Percentiles rank a stretch among this genome's conserved stretches.
phyloP scores from a whole-genome alignment of 2,113 vertebrate species.

The Psephotus haematonotus region DNA sequence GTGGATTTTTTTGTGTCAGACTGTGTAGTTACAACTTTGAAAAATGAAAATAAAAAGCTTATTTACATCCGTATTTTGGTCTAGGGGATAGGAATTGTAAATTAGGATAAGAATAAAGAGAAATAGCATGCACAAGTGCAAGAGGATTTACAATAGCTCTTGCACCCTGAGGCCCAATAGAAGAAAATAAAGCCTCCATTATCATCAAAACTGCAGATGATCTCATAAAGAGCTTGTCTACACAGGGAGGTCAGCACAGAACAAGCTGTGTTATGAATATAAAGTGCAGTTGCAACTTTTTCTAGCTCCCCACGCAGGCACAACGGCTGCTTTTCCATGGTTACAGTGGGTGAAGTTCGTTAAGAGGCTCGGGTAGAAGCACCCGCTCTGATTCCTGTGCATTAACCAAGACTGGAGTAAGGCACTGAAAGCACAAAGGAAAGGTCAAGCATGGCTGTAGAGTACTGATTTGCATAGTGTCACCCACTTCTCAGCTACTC shows the following conservation, averaged over 20 bases:
- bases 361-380: fast-evolving
- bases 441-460: background rate
- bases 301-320: fast-evolving
- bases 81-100: slow-evolving; percentile 43
- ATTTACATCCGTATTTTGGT: slow-evolving; percentile 59
- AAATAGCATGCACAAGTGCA: background rate
- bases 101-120: slow-evolving; percentile 21
- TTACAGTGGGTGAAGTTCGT: fast-evolving
- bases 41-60: slow-evolving; percentile 65
- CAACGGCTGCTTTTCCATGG: fast-evolving
- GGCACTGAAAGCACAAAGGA: background rate
- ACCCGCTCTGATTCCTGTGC: background rate
- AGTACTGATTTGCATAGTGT: fast-evolving
- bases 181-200: slow-evolving; percentile 55
- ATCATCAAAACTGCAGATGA: slow-evolving; percentile 68
- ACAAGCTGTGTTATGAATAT: slow-evolving; percentile 41
- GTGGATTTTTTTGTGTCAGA: background rate
- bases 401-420: background rate
- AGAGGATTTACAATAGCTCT: slow-evolving; percentile 59
- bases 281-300: background rate
- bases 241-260: slow-evolving; percentile 4
- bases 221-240: slow-evolving; percentile 63
- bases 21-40: slow-evolving; percentile 46
- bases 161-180: slow-evolving; percentile 54
- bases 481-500: background rate